Conservation (phyloP, 1,140 invertebrate genomes). For the Himalopsyche phryganea region DNA sequence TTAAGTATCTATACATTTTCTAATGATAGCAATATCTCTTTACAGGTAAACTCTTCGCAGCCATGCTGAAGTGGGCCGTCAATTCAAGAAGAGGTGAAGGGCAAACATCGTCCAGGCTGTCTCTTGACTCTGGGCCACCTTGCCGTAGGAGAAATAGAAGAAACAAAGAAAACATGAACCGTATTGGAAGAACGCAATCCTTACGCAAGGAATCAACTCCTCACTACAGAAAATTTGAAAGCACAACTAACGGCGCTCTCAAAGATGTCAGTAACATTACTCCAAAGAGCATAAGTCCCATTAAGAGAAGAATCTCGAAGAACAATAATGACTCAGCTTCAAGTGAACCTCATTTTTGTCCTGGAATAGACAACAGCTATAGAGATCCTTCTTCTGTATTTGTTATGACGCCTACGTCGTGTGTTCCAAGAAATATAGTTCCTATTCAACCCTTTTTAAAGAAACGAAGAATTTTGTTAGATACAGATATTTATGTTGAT, state of each 20-base stretch:
- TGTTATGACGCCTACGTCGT: slow-evolving; percentile 8
- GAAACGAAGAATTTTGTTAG: slow-evolving; percentile 21
- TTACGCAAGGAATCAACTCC: slow-evolving; percentile 21
- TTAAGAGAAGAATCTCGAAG: slow-evolving; percentile 13
- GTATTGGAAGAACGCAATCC: slow-evolving; percentile 21
- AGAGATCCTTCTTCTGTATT: background rate
- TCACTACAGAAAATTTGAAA: slow-evolving; percentile 26
- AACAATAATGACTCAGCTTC: background rate
- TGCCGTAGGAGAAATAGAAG: slow-evolving; percentile 12
- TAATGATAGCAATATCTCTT: too few species aligned
- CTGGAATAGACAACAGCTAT: background rate
- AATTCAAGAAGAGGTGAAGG: slow-evolving; percentile 26
- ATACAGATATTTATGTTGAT: slow-evolving; percentile 24
- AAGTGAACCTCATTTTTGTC: background rate
- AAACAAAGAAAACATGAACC: slow-evolving; percentile 26
- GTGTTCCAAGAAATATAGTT: slow-evolving; percentile 11
- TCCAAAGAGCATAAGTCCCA: slow-evolving; percentile 18
- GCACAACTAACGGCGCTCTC: slow-evolving; percentile 12
- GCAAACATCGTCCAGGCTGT: slow-evolving; percentile 18
- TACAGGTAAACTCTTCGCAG: slow-evolving; percentile 6
- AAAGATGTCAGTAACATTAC: slow-evolving; percentile 34
- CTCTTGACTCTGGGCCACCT: slow-evolving; percentile 21
- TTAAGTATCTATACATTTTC: too few species aligned
- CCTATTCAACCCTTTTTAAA: slow-evolving; percentile 14
- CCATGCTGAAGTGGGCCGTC: slow-evolving; percentile 32